Evolutionary conservation across 2,888 invertebrate genomes (phyloP).

Genomic region (Buathra laborator): DNA sequence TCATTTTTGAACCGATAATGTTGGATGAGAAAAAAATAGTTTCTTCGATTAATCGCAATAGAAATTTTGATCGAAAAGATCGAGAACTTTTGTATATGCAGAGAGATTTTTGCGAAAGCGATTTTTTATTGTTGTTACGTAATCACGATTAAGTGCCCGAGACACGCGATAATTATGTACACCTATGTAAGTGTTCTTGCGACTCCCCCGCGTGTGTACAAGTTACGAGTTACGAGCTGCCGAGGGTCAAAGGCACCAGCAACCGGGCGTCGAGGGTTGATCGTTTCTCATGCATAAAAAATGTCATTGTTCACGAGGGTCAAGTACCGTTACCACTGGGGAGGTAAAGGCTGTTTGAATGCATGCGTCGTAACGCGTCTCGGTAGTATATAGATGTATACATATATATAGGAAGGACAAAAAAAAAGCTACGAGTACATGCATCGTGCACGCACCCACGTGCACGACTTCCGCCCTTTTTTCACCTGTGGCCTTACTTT

Average conservation of each 20-base stretch:
- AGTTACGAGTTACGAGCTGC: constrained; percentile 19
- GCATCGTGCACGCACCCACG: constrained; percentile 60
- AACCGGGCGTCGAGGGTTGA: constrained; percentile 62
- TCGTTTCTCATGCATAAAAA: constrained; percentile 76
- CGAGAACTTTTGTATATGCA: no score
- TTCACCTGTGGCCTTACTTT: constrained; percentile 59
- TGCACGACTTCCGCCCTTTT: constrained; percentile 55
- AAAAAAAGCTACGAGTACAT: constrained; percentile 35
- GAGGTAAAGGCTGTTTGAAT: constrained; percentile 34
- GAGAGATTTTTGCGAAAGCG: background rate
- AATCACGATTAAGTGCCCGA: constrained; percentile 39
- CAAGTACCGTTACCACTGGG: constrained; percentile 72
- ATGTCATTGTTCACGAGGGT: constrained; percentile 69
- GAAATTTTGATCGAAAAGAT: no score
- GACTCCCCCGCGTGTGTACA: constrained; percentile 23
- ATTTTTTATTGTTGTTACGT: background rate
- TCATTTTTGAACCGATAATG: no score
- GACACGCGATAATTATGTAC: constrained; percentile 45
- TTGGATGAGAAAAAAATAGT: no score
- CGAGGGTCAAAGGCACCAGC: constrained; percentile 72
- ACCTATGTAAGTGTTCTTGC: constrained; percentile 31
- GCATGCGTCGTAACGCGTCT: constrained; percentile 56
- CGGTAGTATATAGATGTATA: constrained; percentile 13
- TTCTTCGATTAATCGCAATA: no score
- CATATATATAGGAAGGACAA: constrained; percentile 36